Conservation (phyloP, 1,140 invertebrate genomes). For the Glossosoma conforme region DNA sequence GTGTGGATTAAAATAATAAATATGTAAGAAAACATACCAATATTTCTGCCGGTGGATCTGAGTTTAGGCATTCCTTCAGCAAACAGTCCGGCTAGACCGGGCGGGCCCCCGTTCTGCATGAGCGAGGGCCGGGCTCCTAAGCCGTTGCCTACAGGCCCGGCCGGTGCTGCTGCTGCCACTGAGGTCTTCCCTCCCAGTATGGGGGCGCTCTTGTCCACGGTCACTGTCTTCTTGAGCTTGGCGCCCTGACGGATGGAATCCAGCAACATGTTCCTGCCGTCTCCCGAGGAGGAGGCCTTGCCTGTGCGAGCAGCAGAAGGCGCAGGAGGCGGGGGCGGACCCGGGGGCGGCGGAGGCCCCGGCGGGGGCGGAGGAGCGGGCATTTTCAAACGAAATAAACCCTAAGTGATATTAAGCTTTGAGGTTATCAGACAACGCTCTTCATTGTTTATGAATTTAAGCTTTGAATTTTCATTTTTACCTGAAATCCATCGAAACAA, state of each 20-base stretch:
- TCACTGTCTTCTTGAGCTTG: constrained; percentile 78
- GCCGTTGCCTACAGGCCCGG: constrained; percentile 36
- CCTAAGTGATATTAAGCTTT: too few relatives aligned
- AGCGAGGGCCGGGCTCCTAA: constrained; percentile 40
- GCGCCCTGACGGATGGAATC: constrained; percentile 79
- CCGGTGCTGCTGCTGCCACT: constrained; percentile 29
- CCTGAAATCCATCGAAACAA: too few relatives aligned
- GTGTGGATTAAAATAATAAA: too few relatives aligned
- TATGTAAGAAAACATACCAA: too few relatives aligned
- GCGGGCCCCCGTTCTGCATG: constrained; percentile 48
- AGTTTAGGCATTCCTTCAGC: constrained; percentile 84
- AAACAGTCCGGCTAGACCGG: constrained; percentile 71
- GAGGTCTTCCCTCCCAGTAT: constrained; percentile 58
- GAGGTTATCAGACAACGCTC: too few relatives aligned
- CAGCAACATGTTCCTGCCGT: constrained; percentile 63
- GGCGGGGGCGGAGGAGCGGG: constrained; percentile 46
- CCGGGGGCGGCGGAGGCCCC: constrained; percentile 53
- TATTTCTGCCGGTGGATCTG: constrained; percentile 63
- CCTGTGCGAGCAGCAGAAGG: constrained; percentile 52
- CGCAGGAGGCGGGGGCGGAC: constrained; percentile 59
- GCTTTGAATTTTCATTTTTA: too few relatives aligned
- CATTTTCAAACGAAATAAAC: too few relatives aligned
- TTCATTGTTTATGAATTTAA: too few relatives aligned
- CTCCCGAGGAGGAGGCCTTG: constrained; percentile 47
- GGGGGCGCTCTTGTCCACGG: constrained; percentile 84